Conservation (phyloP, 2,113 vertebrate species). For the Ciconia maguari region DNA sequence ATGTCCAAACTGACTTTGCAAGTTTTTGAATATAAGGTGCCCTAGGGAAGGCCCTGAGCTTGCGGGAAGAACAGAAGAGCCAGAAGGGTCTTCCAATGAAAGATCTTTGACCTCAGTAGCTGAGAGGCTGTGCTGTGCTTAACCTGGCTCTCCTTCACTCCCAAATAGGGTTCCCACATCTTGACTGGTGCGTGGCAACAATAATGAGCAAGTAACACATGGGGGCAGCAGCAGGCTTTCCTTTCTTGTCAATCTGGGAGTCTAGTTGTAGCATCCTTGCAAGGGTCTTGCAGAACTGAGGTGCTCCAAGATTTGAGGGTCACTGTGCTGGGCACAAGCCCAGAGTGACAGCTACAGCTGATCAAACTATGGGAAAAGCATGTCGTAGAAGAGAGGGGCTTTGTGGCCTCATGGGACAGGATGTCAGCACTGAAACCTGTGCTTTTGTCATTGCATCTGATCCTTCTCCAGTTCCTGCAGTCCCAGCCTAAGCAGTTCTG, state of each 20-base stretch:
- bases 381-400: neutral
- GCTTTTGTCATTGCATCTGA: neutral
- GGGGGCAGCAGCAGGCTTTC: conserved; percentile 57
- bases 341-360: neutral
- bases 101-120: neutral
- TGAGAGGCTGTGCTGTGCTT: neutral
- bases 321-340: neutral
- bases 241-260: neutral
- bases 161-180: neutral
- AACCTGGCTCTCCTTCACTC: neutral
- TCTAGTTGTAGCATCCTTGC: neutral
- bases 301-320: neutral
- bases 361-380: neutral
- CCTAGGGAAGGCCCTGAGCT: neutral
- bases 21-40: neutral
- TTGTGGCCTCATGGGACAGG: neutral
- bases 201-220: neutral
- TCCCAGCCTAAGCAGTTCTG: neutral
- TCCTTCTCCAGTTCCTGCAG: neutral
- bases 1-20: neutral
- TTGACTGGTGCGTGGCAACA: neutral
- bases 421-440: neutral
- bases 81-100: neutral
- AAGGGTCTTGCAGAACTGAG: neutral
- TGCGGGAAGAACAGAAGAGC: neutral